Evolutionary conservation across 2,888 invertebrate genomes (phyloP).

Genomic region (Eupithecia pulchellata): DNA sequence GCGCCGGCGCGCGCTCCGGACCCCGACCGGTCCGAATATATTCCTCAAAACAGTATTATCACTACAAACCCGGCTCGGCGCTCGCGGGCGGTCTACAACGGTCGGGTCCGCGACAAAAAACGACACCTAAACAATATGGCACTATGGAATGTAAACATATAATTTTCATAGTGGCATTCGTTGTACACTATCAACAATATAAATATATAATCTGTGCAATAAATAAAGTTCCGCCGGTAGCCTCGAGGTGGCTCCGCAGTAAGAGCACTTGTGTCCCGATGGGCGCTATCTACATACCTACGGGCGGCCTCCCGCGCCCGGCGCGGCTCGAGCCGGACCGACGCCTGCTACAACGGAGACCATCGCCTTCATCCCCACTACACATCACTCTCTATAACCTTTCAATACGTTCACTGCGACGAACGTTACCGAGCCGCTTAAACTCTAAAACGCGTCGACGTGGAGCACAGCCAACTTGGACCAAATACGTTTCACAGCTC

Average conservation of each 20-base stretch:
- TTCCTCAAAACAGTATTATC: slow-evolving; percentile 25
- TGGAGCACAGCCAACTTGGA: not conserved
- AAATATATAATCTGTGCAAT: slow-evolving; percentile 45
- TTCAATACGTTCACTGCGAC: not conserved
- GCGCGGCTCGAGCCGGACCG: not conserved
- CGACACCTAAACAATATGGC: slow-evolving; percentile 62
- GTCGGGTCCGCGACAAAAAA: slow-evolving; percentile 26
- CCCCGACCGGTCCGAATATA: slow-evolving; percentile 12
- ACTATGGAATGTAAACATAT: slow-evolving; percentile 81
- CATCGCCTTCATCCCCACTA: not conserved
- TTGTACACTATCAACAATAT: slow-evolving; percentile 38
- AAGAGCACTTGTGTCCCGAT: slow-evolving; percentile 22
- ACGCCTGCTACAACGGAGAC: not conserved
- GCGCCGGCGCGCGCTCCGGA: slow-evolving; percentile 22
- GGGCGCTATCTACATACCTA: slow-evolving; percentile 8
- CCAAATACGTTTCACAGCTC: not conserved
- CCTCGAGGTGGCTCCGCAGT: slow-evolving; percentile 12
- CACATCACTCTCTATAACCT: not conserved
- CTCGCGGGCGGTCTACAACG: slow-evolving; percentile 18
- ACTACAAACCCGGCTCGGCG: slow-evolving; percentile 18
- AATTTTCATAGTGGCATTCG: slow-evolving; percentile 75
- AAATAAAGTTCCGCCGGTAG: slow-evolving; percentile 34
- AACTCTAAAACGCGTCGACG: not conserved
- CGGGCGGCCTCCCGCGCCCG: not conserved
- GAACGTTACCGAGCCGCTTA: not conserved